phyloP scores from a whole-genome alignment of 2,888 invertebrate genomes.

The Cheilosia grossa region DNA sequence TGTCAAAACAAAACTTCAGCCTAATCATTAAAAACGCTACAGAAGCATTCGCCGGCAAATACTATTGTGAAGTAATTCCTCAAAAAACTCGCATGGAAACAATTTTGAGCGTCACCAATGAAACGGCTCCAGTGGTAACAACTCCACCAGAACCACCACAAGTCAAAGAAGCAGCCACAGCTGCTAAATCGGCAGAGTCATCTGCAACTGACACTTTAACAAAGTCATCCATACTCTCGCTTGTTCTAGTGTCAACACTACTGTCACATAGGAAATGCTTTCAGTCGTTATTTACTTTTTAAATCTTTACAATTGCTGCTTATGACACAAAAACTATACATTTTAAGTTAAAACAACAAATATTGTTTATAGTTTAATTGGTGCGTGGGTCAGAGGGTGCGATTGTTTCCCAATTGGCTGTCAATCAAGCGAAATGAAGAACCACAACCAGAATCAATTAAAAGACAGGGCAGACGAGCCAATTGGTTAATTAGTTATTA shows the following conservation, averaged over 20 bases:
- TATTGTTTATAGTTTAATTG: conserved; percentile 50
- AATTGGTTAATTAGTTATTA: conserved; percentile 54
- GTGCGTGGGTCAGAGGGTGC: conserved; percentile 34
- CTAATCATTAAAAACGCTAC: conserved; percentile 62
- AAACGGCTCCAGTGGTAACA: conserved; percentile 11
- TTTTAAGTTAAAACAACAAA: conserved; percentile 31
- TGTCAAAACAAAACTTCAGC: conserved; percentile 50
- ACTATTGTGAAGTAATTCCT: conserved; percentile 59
- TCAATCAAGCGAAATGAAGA: conserved; percentile 47
- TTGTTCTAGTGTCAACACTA: conserved; percentile 21
- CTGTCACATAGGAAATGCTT: conserved; percentile 33
- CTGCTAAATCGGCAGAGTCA: conserved; percentile 30
- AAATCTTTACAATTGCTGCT: conserved; percentile 23
- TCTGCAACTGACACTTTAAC: conserved; percentile 1
- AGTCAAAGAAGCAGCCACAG: conserved; percentile 44
- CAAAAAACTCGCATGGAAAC: conserved; percentile 64
- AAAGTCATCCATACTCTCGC: background rate
- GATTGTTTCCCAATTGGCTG: conserved; percentile 50
- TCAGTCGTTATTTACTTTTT: conserved; percentile 42
- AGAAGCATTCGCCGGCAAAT: conserved; percentile 53
- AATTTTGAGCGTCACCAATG: conserved; percentile 51
- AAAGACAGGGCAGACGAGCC: conserved; percentile 33
- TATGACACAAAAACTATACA: conserved; percentile 22
- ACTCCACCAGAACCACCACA: conserved; percentile 41
- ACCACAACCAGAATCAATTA: conserved; percentile 36